Percentiles rank a stretch among this genome's conserved stretches.
These are phyloP conservation scores for Nysson spinosus DNA, from an alignment of 2,888 invertebrate species.

Conservation along the genomic window DNA sequence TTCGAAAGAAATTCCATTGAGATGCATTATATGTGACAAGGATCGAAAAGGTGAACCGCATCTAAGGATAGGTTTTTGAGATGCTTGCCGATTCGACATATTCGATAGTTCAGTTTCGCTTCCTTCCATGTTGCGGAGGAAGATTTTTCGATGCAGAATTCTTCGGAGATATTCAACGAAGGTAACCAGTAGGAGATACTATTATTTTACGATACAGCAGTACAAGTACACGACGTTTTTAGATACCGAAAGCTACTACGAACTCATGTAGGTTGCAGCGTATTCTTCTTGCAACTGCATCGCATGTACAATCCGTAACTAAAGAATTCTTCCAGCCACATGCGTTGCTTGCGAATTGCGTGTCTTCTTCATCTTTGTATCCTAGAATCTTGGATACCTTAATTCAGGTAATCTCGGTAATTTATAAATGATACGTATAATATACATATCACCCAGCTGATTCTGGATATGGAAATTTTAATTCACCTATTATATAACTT, in stretches of 20 bases:
- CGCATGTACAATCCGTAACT: constrained; percentile 15
- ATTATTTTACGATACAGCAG: constrained; percentile 21
- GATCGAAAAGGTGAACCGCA: constrained; percentile 35
- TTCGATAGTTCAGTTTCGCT: not conserved
- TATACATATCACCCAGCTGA: too few relatives aligned
- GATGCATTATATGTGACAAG: constrained; percentile 13
- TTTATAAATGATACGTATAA: too few relatives aligned
- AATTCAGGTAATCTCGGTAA: too few relatives aligned
- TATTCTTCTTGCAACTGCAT: constrained; percentile 38
- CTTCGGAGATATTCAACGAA: constrained; percentile 6
- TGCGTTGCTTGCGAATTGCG: too few relatives aligned
- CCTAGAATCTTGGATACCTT: too few relatives aligned
- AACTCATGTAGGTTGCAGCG: constrained; percentile 5
- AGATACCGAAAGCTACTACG: constrained; percentile 3
- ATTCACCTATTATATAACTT: too few relatives aligned
- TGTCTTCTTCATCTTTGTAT: too few relatives aligned
- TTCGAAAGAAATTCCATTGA: constrained; percentile 31
- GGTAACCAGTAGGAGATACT: constrained; percentile 10
- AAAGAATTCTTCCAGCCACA: too few relatives aligned
- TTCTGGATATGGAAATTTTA: too few relatives aligned
- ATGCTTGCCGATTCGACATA: constrained; percentile 3
- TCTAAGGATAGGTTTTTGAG: constrained; percentile 4
- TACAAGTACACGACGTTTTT: constrained; percentile 11
- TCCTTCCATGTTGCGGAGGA: not conserved
- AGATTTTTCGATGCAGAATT: too few relatives aligned